Base-by-base conservation (phyloP, 2,888 invertebrate genomes). In the Drosophila parthenogenetica region DNA sequence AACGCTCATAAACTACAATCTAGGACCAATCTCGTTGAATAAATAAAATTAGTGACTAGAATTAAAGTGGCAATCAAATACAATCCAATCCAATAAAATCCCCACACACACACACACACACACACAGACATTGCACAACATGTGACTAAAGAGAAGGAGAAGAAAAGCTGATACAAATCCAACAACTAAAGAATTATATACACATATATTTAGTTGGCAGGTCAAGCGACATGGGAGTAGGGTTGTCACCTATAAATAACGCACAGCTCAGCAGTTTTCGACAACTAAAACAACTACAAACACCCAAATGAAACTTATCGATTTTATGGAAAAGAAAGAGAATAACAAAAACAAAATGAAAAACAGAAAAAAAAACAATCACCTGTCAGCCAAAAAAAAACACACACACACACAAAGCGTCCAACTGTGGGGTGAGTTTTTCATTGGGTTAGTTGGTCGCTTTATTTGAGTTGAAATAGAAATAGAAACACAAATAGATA, bases 371-470 rank as follows among this genome's bases (percentile, higher is more conserved):
- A 77, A 63, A 64, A 54, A 35, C 66, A 67, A 46, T 65, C 66
- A 77, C 74, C 77, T 77, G 69, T 48, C 58, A 51, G 17, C 5
- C 11, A 42, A 2, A 29, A 29, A 29, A 7, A 4, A 8, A 55
- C 54, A 19, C 22, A 29, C 29, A 13, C 35, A 55, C 54, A 19
- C 37, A 61, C 39, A 61, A 54, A 40, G n/a, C n/a, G n/a, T 32
- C 40, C 57, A 57, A 42, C 14, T 11, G 25, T 45, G 43, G 69
- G 40, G 61, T 69, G 55, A 43, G 62, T 65, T 70, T 60, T 53
- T 68, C 60, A 58, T 60, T 77, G 70, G 74, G 74, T 77, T 63
- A 73, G 73, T 77, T 68, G 72, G 76, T 67, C 76, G 61, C 35
- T 58, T 49, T 17, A 16, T 48, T 14, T 19, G 16, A 40, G 14